These are phyloP conservation scores for Hoplodrina ambigua DNA, from an alignment of 2,888 invertebrate genomes.

Conservation along the genomic window DNA sequence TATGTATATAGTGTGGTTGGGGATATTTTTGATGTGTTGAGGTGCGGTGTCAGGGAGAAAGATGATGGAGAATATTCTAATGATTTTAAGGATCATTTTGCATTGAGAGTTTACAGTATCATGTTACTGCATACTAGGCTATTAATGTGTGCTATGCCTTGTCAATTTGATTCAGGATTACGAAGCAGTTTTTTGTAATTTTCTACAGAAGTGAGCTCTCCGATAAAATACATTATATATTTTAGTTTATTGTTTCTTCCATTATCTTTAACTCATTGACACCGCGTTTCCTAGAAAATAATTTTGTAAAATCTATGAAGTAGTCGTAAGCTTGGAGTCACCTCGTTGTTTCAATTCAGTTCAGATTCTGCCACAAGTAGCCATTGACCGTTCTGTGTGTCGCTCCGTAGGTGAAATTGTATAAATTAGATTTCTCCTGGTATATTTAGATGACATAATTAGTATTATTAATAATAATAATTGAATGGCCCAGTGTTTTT, in stretches of 20 bases:
- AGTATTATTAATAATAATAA: too few relatives aligned
- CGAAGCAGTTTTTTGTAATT: conserved; percentile 27
- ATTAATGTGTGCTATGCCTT: not conserved
- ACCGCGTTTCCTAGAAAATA: conserved; percentile 37
- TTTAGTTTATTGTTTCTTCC: not conserved
- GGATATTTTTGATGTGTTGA: conserved; percentile 48
- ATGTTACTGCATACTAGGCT: not conserved
- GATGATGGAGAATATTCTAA: not conserved
- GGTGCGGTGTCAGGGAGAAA: conserved; percentile 28
- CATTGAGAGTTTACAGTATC: not conserved
- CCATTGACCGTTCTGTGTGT: conserved; percentile 59
- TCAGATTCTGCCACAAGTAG: conserved; percentile 51
- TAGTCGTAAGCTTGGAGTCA: conserved; percentile 65
- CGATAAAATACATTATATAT: too few relatives aligned
- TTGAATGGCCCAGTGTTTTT: too few relatives aligned
- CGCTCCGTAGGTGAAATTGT: conserved; percentile 65
- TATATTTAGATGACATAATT: conserved; percentile 41
- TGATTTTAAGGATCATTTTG: not conserved
- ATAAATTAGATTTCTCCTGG: conserved; percentile 53
- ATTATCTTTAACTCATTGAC: conserved; percentile 2
- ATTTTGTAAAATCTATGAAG: conserved; percentile 61
- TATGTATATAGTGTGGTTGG: conserved; percentile 71
- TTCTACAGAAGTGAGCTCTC: conserved; percentile 6
- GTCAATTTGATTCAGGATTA: conserved; percentile 4
- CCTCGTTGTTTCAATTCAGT: conserved; percentile 55